Conservation (phyloP, 2,113 vertebrate genomes). For the Columba janthina region DNA sequence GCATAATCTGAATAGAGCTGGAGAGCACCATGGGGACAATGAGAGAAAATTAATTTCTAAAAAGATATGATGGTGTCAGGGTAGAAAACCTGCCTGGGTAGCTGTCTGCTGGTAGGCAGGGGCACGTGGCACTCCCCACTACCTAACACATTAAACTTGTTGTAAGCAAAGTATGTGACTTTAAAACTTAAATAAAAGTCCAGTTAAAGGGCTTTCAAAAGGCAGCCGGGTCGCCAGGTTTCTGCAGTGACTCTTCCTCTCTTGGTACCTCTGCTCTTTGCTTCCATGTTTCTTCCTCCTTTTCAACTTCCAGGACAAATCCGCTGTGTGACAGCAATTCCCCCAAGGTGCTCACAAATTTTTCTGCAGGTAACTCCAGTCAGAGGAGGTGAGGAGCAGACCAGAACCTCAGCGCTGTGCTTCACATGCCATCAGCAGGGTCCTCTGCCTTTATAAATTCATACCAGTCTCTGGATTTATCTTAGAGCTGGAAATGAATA, state of each 20-base stretch:
- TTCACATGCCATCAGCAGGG: not conserved
- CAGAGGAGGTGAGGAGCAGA: not conserved
- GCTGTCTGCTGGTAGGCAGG: not conserved
- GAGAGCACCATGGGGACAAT: not conserved
- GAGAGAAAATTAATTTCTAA: constrained; percentile 15
- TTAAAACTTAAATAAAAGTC: not conserved
- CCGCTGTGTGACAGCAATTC: not conserved
- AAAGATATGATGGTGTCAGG: not conserved
- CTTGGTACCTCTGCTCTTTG: not conserved
- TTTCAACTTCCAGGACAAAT: not conserved
- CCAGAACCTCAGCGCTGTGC: not conserved
- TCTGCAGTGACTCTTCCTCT: not conserved
- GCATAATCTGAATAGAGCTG: constrained; percentile 42
- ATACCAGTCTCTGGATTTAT: constrained; percentile 60
- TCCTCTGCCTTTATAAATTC: constrained; percentile 28
- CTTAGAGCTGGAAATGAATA: constrained; percentile 68
- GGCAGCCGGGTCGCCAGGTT: not conserved
- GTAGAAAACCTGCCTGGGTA: not conserved
- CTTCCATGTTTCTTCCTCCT: not conserved
- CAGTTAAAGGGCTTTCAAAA: not conserved
- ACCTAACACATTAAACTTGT: not conserved
- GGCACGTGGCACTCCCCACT: not conserved
- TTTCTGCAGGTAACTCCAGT: constrained; percentile 4
- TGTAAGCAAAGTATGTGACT: not conserved
- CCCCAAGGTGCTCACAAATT: not conserved